Evolutionary conservation across 2,888 invertebrate species (phyloP).

Genomic region (Ennomos erosarius): DNA sequence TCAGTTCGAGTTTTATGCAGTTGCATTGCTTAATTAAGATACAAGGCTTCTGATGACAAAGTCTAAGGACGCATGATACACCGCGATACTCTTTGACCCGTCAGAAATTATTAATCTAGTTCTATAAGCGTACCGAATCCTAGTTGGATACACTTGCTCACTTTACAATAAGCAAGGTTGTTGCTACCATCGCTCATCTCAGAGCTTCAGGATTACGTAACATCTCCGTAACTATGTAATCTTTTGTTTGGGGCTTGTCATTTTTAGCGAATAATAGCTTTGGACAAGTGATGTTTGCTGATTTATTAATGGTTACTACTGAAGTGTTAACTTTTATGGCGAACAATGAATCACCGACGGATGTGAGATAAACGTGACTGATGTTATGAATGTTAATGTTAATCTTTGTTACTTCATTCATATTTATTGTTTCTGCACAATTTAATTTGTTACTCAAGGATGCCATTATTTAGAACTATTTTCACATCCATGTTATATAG

Average conservation of each 20-base stretch:
- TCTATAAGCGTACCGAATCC: constrained; percentile 59
- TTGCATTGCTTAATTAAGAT: constrained; percentile 51
- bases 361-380: constrained; percentile 38
- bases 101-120: constrained; percentile 60
- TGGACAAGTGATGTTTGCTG: constrained; percentile 21
- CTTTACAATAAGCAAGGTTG: constrained; percentile 51
- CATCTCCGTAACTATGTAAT: constrained; percentile 26
- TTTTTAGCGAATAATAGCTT: constrained; percentile 32
- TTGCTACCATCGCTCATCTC: constrained; percentile 40
- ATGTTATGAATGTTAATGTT: constrained; percentile 32
- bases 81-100: constrained; percentile 58
- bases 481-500: too few species aligned
- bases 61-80: constrained; percentile 47
- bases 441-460: constrained; percentile 15
- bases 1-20: constrained; percentile 45
- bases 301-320: constrained; percentile 29
- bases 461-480: constrained; percentile 2
- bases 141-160: constrained; percentile 48
- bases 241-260: constrained; percentile 28
- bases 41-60: constrained; percentile 53
- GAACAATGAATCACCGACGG: constrained; percentile 36
- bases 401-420: constrained; percentile 32
- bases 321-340: constrained; percentile 32
- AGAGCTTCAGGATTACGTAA: constrained; percentile 37
- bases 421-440: constrained; percentile 25